Evolutionary conservation across 2,888 invertebrate genomes (phyloP), one percentile per base, ranked within the genome.

Genomic region (Chymomyza amoena): DNA sequence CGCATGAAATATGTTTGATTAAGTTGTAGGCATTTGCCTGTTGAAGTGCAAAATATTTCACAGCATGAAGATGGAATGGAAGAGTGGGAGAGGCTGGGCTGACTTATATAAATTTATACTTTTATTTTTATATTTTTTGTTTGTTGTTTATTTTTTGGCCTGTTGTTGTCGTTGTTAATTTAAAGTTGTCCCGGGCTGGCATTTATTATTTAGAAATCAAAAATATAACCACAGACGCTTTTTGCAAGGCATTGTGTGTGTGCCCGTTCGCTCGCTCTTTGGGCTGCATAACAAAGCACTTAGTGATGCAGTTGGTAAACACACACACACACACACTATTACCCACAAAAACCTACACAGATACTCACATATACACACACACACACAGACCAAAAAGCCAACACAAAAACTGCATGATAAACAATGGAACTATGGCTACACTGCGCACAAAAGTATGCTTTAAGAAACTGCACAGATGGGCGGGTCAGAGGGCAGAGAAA

Each of bases 301-400:
- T 68, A 64, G 66, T 81, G 76, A 76, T 83, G 87, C 87, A 84
- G 75, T 74, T 84, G 70, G 69, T 70, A 82, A 84, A 87, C 87
- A 87, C 85, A 85, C 87, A 76, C 32, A 51, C 15, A 16, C 85
- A 85, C 87, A 76, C 32, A 51, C 15, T 6, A 7, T 7, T 51
- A 45, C 39, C 10, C 39, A 54, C 7, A 45, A 5, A 15, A 13
- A 7, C 39, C 3, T 2, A 45, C 13, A 45, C 39, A 45, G 39
- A 45, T 13, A 45, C 39, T 6, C 13, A 45, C 7, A 39, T 10
- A 39, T 6, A 39, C 39, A 39, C 39, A 61, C 73, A 62, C 18
- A 54, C 16, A 54, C 54, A 54, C 16, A 52, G 18, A 72, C 36
- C 65, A 61, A 39, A 61, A 60, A 64, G 67, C 66, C 68, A 78